Conservation (phyloP, 1,140 invertebrate species). For the Colletes gigas region DNA sequence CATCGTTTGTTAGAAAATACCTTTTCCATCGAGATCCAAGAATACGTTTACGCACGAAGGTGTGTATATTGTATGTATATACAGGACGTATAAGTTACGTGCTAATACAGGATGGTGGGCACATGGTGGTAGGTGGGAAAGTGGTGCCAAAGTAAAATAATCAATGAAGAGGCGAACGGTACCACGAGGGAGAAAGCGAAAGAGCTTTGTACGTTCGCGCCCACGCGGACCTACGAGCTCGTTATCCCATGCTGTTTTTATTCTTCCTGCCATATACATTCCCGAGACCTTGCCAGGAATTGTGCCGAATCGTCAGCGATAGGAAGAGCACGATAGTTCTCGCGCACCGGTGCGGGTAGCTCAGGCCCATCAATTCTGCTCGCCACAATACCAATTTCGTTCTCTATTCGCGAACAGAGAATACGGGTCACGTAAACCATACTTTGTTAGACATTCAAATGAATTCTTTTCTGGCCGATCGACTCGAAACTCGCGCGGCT, state of each 20-base stretch:
- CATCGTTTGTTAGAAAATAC: background rate
- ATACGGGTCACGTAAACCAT: too few relatives aligned
- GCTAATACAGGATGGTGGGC: slow-evolving; percentile 27
- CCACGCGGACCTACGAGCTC: slow-evolving; percentile 51
- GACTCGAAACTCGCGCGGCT: background rate
- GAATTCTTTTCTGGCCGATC: too few relatives aligned
- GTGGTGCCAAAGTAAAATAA: slow-evolving; percentile 62
- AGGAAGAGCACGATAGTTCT: too few relatives aligned
- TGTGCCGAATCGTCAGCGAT: slow-evolving; percentile 28
- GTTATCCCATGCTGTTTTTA: slow-evolving; percentile 48
- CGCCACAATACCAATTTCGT: too few relatives aligned
- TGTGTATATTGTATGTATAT: background rate
- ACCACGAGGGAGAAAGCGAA: slow-evolving; percentile 48
- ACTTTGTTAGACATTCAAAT: too few relatives aligned
- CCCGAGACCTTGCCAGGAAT: slow-evolving; percentile 52
- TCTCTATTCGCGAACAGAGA: too few relatives aligned
- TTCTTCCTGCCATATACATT: slow-evolving; percentile 38
- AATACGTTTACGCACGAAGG: slow-evolving; percentile 3
- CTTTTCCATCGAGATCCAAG: slow-evolving; percentile 12
- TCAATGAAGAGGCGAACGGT: slow-evolving; percentile 59
- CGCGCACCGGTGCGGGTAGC: too few relatives aligned
- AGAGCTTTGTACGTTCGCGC: slow-evolving; percentile 49
- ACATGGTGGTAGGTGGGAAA: slow-evolving; percentile 36
- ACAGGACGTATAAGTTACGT: slow-evolving; percentile 23
- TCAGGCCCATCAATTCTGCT: too few relatives aligned